These are phyloP conservation scores for Grallaria varia DNA, from an alignment of 2,113 vertebrate species.

Conservation along the genomic window DNA sequence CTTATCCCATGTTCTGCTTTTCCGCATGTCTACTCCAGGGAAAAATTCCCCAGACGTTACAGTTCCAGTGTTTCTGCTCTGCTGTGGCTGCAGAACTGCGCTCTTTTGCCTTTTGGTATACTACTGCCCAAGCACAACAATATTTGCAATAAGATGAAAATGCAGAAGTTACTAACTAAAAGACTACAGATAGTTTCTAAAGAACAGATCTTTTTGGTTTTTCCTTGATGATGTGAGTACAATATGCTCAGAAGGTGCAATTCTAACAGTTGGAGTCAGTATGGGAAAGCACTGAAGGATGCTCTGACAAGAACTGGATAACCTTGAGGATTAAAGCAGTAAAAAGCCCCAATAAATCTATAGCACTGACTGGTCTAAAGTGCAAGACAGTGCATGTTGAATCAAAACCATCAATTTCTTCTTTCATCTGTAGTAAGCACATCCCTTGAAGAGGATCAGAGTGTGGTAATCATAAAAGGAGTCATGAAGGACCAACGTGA, in stretches of 20 bases:
- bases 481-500: neutral
- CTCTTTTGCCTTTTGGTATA: neutral
- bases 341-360: neutral
- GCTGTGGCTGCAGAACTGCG: neutral
- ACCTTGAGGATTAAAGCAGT: neutral
- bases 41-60: neutral
- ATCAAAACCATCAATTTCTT: neutral
- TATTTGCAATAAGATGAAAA: neutral
- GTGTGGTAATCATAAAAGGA: neutral
- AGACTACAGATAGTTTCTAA: neutral
- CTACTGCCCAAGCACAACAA: neutral
- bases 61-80: neutral
- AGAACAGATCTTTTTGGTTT: neutral
- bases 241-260: neutral
- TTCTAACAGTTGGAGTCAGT: neutral
- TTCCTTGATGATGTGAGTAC: neutral
- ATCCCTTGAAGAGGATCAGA: neutral
- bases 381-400: neutral
- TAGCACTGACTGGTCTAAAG: neutral
- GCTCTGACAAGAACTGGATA: neutral
- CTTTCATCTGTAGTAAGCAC: neutral
- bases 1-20: neutral
- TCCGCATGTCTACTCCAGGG: neutral
- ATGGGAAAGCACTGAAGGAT: neutral
- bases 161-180: neutral